Evolutionary conservation across 2,888 invertebrate genomes (phyloP), one percentile per base, ranked within the genome.

Genomic region (Neoitamus cyanurus): DNA sequence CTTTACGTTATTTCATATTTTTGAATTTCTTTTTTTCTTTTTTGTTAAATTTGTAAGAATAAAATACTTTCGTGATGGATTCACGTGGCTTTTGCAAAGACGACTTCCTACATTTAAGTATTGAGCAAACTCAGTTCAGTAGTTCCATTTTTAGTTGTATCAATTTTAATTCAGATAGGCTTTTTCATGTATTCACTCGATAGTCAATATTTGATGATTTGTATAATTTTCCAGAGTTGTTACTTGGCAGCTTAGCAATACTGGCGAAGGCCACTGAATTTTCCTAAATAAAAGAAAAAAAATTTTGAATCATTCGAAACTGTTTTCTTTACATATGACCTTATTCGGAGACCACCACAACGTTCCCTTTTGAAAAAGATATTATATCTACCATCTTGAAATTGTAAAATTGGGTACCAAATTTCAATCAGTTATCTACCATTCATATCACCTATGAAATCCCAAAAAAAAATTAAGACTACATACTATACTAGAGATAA

Each of bases 211-310:
- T 58, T 58, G 58, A 58, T 58, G 58, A 58, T 58, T 58, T 58
- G 58, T 58, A 15, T 25, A 9, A 58, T 58, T 58, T 42, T 58
- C 58, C 58, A 73, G 11, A 73, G 73, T 73, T 73, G 73, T 73
- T 73, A 73, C 34, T 36, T 73, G 36, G 46, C 42, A 77, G 77
- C 77, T 77, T 77, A 77, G 42, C 42, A 77, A 77, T 77, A 77
- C 28, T 46, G 77, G 77, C 77, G 46, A 30, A 77, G 46, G 46
- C 77, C 77, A 42, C 77, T 77, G 77, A 46, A 42, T 77, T 77
- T 77, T 77, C 46, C 77, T 77, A 77, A 77, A 77, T 77, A 77
- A 77, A 77, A 77, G 28, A 42, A 77, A 42, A 77, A 36, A 36
- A 31, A n/a, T 15, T 31, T 73, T 73, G 31, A 58, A 58, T 58